Base-by-base conservation (phyloP, 1,140 invertebrate genomes). In the Leptonema lineaticorne region DNA sequence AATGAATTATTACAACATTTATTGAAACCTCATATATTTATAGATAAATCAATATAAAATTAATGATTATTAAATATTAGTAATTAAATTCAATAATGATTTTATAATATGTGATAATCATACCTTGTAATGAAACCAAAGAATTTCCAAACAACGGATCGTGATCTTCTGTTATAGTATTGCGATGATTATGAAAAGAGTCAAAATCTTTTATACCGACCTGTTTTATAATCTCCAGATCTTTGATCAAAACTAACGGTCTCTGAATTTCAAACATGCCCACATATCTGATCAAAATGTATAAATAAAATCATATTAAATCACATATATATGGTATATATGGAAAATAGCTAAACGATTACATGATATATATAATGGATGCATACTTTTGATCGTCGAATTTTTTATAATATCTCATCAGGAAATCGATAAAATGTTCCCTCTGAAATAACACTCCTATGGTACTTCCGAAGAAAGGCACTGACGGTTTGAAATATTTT, bases 131-230 rank as follows among this genome's bases (percentile, higher is more conserved):
- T 4, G 79, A 73, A 28, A 83, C 79, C 3, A 88, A 68, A 72
- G 81, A 85, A 14, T 79, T 79, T 20, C 78, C 80, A 24, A 87
- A 76, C 0, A 88, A 59, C 0, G 83, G 82, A 65, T 87, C 86
- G 1, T 74, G 30, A 0, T 84, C 76, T 18, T 76, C 76, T 8
- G 73, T 73, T 4, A 84, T 73, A 53, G 86, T 80, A 1, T 73
- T 67, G 8, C 77, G 75, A 67, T 87, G 85, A 71, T 90, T 83
- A 0, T 81, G 75, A 67, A 90, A 90, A 72, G 85, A 74, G 1
- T 89, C 85, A 68, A 90, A 90, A 65, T 88, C 84, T 74, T 88
- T 89, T 0, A 90, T 78, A 0, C 80, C 79, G 1, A 90, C 79
- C 30, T 78, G 76, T 69, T 84, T 87, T 2, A 89, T 84, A 6